phyloP scores from a whole-genome alignment of 2,113 vertebrate species.

The Otis tarda region DNA sequence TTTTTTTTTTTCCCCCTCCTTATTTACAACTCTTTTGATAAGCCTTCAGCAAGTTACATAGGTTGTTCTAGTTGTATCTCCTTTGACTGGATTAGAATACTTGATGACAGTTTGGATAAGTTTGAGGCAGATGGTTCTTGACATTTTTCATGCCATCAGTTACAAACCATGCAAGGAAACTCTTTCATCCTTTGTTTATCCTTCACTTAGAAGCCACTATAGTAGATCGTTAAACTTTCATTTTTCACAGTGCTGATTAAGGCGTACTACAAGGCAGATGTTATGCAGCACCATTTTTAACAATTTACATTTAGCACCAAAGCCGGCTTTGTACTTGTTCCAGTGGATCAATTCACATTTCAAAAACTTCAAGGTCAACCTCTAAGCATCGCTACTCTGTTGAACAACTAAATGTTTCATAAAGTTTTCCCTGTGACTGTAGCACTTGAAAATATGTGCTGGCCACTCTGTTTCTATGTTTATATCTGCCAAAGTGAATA shows the following conservation, averaged over 20 bases:
- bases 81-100: constrained; percentile 89
- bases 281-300: constrained; percentile 75
- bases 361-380: constrained; percentile 76
- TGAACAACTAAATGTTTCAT: constrained; percentile 68
- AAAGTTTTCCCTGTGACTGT: constrained; percentile 57
- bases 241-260: constrained; percentile 85
- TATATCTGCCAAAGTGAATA: constrained; percentile 25
- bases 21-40: constrained; percentile 85
- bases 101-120: constrained; percentile 90
- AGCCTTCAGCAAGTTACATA: constrained; percentile 84
- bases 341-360: constrained; percentile 74
- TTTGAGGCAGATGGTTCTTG: constrained; percentile 91
- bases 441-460: constrained; percentile 26
- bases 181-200: constrained; percentile 90
- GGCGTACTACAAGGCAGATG: constrained; percentile 82
- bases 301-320: constrained; percentile 80
- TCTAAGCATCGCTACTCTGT: constrained; percentile 49
- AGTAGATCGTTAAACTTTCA: constrained; percentile 86
- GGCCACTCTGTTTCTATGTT: constrained; percentile 15
- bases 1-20: not conserved
- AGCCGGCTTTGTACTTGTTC: constrained; percentile 76
- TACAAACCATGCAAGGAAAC: constrained; percentile 86
- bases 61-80: constrained; percentile 85
- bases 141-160: constrained; percentile 89
- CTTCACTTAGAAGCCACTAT: constrained; percentile 80